These are phyloP conservation scores for Choristoneura fumiferana DNA, from an alignment of 1,140 invertebrate genomes.

Conservation along the genomic window DNA sequence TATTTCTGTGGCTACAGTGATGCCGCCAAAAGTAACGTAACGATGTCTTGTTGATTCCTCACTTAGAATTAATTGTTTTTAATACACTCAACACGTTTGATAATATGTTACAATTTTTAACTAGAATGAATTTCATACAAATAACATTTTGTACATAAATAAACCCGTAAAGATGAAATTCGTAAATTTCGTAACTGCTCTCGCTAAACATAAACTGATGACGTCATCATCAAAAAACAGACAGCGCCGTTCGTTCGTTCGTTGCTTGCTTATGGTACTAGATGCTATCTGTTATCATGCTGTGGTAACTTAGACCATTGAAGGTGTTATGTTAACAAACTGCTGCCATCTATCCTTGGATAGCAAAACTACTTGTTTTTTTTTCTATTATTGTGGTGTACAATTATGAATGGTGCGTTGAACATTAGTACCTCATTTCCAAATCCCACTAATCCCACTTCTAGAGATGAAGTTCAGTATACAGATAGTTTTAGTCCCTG, in stretches of 20 bases:
- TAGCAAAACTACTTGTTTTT: too few species aligned
- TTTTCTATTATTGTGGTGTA: too few species aligned
- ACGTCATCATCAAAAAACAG: slow-evolving; percentile 63
- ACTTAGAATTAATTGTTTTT: slow-evolving; percentile 6
- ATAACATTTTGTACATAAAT: slow-evolving; percentile 33
- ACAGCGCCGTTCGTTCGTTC: slow-evolving; percentile 24
- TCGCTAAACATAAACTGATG: slow-evolving; percentile 73
- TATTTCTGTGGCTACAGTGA: slow-evolving; percentile 70
- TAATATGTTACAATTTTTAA: background rate
- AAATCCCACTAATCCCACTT: too few species aligned
- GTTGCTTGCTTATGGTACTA: too few species aligned
- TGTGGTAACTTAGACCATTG: too few species aligned
- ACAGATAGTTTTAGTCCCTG: too few species aligned
- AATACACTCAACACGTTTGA: background rate
- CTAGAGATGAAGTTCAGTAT: too few species aligned
- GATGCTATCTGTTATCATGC: too few species aligned
- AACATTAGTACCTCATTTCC: too few species aligned
- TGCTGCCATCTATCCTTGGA: too few species aligned
- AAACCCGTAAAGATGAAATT: slow-evolving; percentile 35
- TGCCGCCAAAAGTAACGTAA: slow-evolving; percentile 71
- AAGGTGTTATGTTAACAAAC: too few species aligned
- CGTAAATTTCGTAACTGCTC: slow-evolving; percentile 57
- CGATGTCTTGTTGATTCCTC: slow-evolving; percentile 35
- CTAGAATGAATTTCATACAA: slow-evolving; percentile 19
- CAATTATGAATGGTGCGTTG: too few species aligned